Percentiles rank a stretch among this genome's conserved stretches.
Conservation (phyloP, 2,888 invertebrate genomes). For the Agrilus mali region DNA sequence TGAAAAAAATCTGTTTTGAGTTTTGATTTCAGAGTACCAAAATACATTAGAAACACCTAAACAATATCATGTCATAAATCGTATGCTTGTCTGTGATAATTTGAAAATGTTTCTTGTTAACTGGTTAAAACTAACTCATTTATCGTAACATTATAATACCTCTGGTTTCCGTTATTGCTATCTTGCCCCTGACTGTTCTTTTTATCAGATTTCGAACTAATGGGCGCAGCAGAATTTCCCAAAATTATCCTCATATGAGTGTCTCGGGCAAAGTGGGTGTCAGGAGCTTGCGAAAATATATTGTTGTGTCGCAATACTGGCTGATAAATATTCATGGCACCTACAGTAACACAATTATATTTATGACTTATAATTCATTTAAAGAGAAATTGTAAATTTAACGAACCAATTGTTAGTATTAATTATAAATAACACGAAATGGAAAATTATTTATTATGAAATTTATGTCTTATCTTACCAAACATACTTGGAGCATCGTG, state of each 20-base stretch:
- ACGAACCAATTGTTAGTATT: neutral
- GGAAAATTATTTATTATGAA: neutral
- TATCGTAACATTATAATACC: constrained; percentile 14
- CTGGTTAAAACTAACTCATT: no score
- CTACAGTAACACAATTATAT: constrained; percentile 5
- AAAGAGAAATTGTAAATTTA: constrained; percentile 1
- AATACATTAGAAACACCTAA: no score
- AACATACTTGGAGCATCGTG: constrained; percentile 32
- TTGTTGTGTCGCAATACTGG: constrained; percentile 32
- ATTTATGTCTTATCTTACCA: constrained; percentile 18
- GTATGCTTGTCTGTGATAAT: no score
- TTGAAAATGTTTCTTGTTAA: no score
- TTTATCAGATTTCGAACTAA: constrained; percentile 23
- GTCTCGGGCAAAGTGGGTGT: constrained; percentile 78
- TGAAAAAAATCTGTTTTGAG: no score
- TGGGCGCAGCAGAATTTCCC: constrained; percentile 26
- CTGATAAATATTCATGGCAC: constrained; percentile 34
- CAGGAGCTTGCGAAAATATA: constrained; percentile 40
- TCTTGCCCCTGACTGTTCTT: constrained; percentile 18
- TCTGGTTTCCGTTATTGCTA: constrained; percentile 11
- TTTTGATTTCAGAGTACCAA: no score
- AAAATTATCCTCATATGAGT: constrained; percentile 86
- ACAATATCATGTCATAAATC: no score
- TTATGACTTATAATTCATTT: no score
- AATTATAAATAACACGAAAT: neutral